phyloP scores from a whole-genome alignment of 2,888 invertebrate genomes.

The Exephanes ischioxanthus region DNA sequence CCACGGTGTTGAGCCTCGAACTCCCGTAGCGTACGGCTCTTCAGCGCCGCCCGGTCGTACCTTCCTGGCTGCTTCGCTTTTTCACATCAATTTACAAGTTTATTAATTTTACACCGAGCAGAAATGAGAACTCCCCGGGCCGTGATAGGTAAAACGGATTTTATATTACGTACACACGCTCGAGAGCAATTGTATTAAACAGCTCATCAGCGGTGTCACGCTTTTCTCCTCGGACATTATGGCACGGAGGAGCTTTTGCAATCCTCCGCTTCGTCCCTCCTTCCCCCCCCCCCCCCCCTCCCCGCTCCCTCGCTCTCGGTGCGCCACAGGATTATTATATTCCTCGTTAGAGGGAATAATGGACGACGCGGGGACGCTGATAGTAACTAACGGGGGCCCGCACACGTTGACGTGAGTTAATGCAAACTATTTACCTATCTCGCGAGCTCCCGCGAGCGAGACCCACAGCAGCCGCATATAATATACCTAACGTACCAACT shows the following conservation, averaged over 20 bases:
- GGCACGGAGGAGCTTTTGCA: not conserved
- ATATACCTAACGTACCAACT: conserved; percentile 21
- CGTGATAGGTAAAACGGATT: conserved; percentile 1
- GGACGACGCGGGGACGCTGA: conserved; percentile 58
- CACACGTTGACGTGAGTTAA: conserved; percentile 74
- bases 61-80: conserved; percentile 28
- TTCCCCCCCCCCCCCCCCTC: too few species aligned
- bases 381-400: conserved; percentile 59
- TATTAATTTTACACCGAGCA: conserved; percentile 60
- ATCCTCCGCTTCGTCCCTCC: not conserved
- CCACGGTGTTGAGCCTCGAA: conserved; percentile 58
- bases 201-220: conserved; percentile 50
- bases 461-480: conserved; percentile 46
- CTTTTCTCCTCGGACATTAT: conserved; percentile 15
- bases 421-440: conserved; percentile 73
- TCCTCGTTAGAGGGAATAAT: conserved; percentile 66
- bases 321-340: conserved; percentile 56
- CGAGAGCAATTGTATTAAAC: conserved; percentile 60
- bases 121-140: conserved; percentile 50
- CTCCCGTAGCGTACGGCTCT: conserved; percentile 48
- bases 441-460: conserved; percentile 64
- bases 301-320: conserved; percentile 9
- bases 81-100: conserved; percentile 67
- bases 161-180: conserved; percentile 29
- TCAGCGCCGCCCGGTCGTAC: not conserved